These are phyloP conservation scores for Setophaga coronata DNA, from an alignment of 2,113 vertebrate species.

Conservation along the genomic window DNA sequence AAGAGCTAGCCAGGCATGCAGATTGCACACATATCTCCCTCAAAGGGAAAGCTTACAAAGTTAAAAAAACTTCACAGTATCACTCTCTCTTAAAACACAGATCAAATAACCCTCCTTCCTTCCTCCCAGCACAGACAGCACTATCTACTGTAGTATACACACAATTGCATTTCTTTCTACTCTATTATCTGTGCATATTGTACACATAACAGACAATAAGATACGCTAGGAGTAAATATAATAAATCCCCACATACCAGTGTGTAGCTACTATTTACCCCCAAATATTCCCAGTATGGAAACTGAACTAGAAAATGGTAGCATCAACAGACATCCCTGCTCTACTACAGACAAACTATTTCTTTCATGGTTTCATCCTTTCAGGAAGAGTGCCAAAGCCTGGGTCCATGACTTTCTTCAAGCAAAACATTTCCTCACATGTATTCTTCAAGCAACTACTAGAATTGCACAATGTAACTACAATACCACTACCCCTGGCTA, in stretches of 20 bases:
- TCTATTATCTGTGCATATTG: neutral
- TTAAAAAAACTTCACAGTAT: conserved; percentile 46
- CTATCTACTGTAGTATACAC: neutral
- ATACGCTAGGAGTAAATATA: neutral
- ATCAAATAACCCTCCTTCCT: conserved; percentile 53
- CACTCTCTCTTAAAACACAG: conserved; percentile 34
- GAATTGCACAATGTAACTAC: neutral
- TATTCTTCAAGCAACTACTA: neutral
- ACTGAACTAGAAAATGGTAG: neutral
- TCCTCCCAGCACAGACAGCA: conserved; percentile 35
- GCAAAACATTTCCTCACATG: neutral
- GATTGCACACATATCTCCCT: conserved; percentile 51
- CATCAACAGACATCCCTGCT: neutral
- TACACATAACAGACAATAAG: neutral
- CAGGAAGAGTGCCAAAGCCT: neutral
- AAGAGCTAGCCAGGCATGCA: conserved; percentile 60
- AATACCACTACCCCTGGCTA: neutral
- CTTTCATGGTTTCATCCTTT: neutral
- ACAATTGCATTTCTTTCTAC: conserved; percentile 11
- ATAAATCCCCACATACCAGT: neutral
- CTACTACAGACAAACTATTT: neutral
- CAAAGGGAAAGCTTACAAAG: conserved; percentile 45
- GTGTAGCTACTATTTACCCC: neutral
- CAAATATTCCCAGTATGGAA: neutral
- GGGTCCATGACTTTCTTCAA: neutral